These are phyloP conservation scores for Mechanitis messenoides DNA, from an alignment of 2,888 invertebrate genomes.

Conservation along the genomic window DNA sequence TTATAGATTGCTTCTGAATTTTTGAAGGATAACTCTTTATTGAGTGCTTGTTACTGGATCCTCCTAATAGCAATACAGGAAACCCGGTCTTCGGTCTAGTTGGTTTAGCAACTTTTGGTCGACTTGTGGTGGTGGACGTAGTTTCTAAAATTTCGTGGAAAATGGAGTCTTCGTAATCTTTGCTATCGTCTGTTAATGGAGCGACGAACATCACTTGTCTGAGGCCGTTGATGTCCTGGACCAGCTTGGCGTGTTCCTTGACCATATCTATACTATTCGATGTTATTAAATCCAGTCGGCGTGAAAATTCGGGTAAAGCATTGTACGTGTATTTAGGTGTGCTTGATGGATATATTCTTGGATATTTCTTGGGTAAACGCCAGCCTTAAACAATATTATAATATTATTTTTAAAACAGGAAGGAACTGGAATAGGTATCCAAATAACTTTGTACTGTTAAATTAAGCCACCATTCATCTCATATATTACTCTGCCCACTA, in stretches of 20 bases:
- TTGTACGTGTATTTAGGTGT: constrained; percentile 33
- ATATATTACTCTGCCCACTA: too few species aligned
- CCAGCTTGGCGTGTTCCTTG: constrained; percentile 67
- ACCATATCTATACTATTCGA: constrained; percentile 49
- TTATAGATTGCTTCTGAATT: constrained; percentile 47
- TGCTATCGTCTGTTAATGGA: constrained; percentile 50
- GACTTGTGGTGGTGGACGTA: constrained; percentile 41
- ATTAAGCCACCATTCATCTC: too few species aligned
- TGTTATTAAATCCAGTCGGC: constrained; percentile 40
- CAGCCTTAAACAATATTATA: constrained; percentile 33
- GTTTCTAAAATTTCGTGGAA: constrained; percentile 64
- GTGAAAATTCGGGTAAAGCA: constrained; percentile 25
- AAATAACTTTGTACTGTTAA: too few species aligned
- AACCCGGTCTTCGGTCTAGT: constrained; percentile 39
- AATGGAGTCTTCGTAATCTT: constrained; percentile 65
- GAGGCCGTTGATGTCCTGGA: constrained; percentile 66
- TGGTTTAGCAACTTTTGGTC: constrained; percentile 31
- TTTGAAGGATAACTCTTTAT: constrained; percentile 48
- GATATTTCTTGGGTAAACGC: constrained; percentile 31
- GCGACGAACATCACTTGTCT: constrained; percentile 56
- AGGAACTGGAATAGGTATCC: too few species aligned
- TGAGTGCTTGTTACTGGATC: constrained; percentile 52
- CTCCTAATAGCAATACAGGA: constrained; percentile 57
- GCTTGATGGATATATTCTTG: constrained; percentile 25
- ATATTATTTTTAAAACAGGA: background rate